Base-by-base conservation (phyloP, 2,113 vertebrate species). In the Tetrao urogallus region DNA sequence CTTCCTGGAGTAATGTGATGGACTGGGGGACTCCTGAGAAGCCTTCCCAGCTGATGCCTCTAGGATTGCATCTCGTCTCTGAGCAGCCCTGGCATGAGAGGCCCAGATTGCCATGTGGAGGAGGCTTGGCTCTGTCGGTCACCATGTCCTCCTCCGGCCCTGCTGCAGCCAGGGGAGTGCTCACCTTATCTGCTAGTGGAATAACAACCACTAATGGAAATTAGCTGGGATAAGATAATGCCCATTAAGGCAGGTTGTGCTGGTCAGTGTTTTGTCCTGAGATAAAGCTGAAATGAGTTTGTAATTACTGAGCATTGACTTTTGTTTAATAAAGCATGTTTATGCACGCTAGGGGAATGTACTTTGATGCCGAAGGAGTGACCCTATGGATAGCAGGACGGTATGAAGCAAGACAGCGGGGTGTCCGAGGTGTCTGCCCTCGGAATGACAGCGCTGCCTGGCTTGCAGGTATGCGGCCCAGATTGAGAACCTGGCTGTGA, bases 191-290 rank as follows among this genome's bases (percentile, higher is more conserved):
- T 84, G 32, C 58, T 38, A 43, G 75, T 27, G 48, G 54, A 82
- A 77, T 79, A 91, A 86, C 72, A 89, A 91, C 17, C 74, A 32
- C 70, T 89, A 86, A 82, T 74, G 82, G 64, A 91, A 94, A 82
- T 87, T 66, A 74, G 11, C 82, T 70, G 34, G 71, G 87, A 77
- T 95, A 92, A 89, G 83, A 90, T 92, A 93, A 80, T 91, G 64
- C 42, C 32, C 48, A n/a, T 77, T 91, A 89, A 77, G 64, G 56
- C 76, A 77, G 65, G 50, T 45, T 95, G 10, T 34, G 28, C 42
- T 43, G 56, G 56, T 86, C 42, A 71, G 10, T 0, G 0, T 85
- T 89, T 88, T 71, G 73, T 87, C 64, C 60, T 14, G 47, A 77
- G 89, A 88, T 89, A 89, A 93, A 79, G 47, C 67, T 64, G n/a